These are phyloP conservation scores for Cirrhinus molitorella DNA, from an alignment of 2,797 vertebrate genomes.

Conservation along the genomic window DNA sequence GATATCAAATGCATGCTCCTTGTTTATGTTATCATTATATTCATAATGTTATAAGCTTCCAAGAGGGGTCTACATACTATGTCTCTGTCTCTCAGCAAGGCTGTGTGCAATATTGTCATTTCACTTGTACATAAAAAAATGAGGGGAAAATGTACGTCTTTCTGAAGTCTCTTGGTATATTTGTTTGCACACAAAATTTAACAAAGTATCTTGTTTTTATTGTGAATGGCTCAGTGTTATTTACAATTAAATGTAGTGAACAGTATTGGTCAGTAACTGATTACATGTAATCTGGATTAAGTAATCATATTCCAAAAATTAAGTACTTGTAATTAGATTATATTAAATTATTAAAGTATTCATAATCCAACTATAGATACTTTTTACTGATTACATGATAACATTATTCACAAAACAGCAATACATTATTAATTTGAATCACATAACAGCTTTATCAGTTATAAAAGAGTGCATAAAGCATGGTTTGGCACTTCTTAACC, in stretches of 20 bases:
- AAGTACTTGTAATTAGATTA: background rate
- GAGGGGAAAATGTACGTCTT: too few relatives aligned
- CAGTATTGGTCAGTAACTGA: background rate
- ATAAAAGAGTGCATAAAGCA: background rate
- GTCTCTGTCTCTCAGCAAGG: too few relatives aligned
- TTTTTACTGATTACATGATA: background rate
- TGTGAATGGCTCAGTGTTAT: too few relatives aligned
- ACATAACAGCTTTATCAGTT: background rate
- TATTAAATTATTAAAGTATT: background rate
- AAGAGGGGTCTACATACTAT: too few relatives aligned
- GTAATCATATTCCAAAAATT: background rate
- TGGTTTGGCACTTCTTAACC: background rate
- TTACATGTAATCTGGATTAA: background rate
- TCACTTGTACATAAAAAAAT: too few relatives aligned
- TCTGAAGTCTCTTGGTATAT: too few relatives aligned
- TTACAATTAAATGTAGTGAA: background rate
- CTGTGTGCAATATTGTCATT: too few relatives aligned
- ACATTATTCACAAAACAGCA: background rate
- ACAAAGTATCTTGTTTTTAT: background rate
- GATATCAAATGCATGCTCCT: too few relatives aligned
- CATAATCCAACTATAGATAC: background rate
- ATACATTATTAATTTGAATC: background rate
- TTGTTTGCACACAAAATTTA: too few relatives aligned
- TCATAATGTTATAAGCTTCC: too few relatives aligned
- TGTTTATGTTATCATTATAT: too few relatives aligned